phyloP scores from a whole-genome alignment of 2,888 invertebrate genomes.

The Watsonalla binaria region DNA sequence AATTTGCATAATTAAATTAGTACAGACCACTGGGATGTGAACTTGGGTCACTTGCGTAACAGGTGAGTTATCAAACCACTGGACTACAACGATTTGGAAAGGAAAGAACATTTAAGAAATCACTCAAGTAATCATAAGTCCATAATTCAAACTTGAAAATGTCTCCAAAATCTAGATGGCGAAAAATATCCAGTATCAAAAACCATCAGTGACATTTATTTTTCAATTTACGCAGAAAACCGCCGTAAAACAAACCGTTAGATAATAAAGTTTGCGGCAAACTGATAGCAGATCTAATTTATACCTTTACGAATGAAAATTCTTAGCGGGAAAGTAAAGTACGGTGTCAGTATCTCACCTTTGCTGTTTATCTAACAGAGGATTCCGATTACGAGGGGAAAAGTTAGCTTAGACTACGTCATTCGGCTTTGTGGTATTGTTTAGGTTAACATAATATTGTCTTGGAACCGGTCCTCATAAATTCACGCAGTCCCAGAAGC shows the following conservation, averaged over 20 bases:
- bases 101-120: no score
- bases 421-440: conserved; percentile 7
- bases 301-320: conserved; percentile 43
- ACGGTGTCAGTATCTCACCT: conserved; percentile 33
- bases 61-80: no score
- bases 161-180: neutral
- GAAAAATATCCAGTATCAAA: conserved; percentile 1
- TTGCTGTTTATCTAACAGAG: conserved; percentile 35
- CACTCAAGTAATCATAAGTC: neutral
- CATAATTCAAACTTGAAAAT: neutral
- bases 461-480: neutral
- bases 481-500: no score
- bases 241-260: conserved; percentile 49
- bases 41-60: no score
- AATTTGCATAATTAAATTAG: no score
- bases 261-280: conserved; percentile 50
- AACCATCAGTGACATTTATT: conserved; percentile 20
- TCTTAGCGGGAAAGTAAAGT: conserved; percentile 32
- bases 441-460: neutral
- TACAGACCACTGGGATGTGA: no score
- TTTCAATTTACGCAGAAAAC: conserved; percentile 51
- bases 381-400: conserved; percentile 33
- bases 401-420: conserved; percentile 17
- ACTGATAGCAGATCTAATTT: conserved; percentile 63
- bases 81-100: no score